These are phyloP conservation scores for Drosophila borealis DNA, from an alignment of 2,888 invertebrate genomes.

Conservation along the genomic window DNA sequence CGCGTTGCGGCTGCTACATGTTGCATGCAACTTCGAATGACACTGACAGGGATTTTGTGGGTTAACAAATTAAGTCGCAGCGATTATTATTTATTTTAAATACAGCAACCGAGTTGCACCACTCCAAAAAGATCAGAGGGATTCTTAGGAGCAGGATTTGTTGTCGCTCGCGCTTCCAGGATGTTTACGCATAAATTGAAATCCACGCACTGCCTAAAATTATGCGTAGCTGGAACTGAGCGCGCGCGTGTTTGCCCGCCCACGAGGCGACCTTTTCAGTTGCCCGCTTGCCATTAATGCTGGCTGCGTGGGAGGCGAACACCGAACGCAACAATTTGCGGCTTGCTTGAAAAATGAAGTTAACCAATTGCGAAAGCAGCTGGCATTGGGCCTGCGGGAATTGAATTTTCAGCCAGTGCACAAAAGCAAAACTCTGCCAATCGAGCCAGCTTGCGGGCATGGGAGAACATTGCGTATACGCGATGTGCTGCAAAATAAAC, in stretches of 20 bases:
- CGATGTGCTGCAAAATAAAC: slow-evolving; percentile 48
- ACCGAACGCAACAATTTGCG: slow-evolving; percentile 66
- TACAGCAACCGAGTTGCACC: too few species aligned
- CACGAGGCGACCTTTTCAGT: slow-evolving; percentile 19
- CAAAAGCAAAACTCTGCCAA: slow-evolving; percentile 19
- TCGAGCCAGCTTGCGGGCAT: slow-evolving; percentile 1
- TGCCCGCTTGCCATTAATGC: slow-evolving; percentile 38
- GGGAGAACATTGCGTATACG: slow-evolving; percentile 59
- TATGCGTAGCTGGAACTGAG: slow-evolving; percentile 41
- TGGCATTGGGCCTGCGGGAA: slow-evolving; percentile 70
- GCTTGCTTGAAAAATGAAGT: slow-evolving; percentile 69
- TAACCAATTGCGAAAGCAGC: slow-evolving; percentile 80
- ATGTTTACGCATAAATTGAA: slow-evolving; percentile 38
- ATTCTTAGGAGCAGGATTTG: background rate
- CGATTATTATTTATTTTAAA: background rate
- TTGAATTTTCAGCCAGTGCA: slow-evolving; percentile 32
- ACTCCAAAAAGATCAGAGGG: background rate
- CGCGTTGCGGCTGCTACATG: slow-evolving; percentile 47
- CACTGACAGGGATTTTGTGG: background rate
- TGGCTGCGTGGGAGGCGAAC: slow-evolving; percentile 43
- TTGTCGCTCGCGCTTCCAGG: background rate
- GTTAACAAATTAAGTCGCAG: too few species aligned
- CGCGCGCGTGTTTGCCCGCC: slow-evolving; percentile 6
- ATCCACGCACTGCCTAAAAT: slow-evolving; percentile 31
- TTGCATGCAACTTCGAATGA: slow-evolving; percentile 49